Base-by-base conservation (phyloP, 2,888 invertebrate genomes). In the Nipponacmea schrenckii region DNA sequence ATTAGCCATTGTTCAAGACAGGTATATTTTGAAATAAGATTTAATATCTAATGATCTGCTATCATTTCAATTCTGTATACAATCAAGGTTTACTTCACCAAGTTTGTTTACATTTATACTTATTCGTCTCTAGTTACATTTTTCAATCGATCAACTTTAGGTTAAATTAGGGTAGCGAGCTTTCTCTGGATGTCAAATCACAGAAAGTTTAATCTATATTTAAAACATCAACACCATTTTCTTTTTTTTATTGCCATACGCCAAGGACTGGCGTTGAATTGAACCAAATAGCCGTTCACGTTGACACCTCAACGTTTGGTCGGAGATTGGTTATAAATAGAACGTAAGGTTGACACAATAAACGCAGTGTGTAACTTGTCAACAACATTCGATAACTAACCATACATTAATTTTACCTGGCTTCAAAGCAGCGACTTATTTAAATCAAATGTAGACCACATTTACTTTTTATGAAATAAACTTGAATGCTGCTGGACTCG, bases 41-140 rank as follows among this genome's bases (percentile, higher is more conserved):
- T 1, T 39, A 39, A 39, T 39, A 39, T 39, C 4, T 10, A 39
- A 39, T 39, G 10, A 39, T 39, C 39, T 39, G 39, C 39, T 39
- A 39, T 39, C 39, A 39, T 39, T 39, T 39, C 10, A 8, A 39
- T 39, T 39, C 3, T 39, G 39, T 39, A 39, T 39, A 39, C 39
- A 39, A 39, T 10, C 39, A 8, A 39, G 39, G 39, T 39, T 56
- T 24, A 56, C 12, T 56, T 56, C 56, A 20, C 56, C 20, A 20
- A 24, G 20, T 56, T 56, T 24, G 56, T 56, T 56, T 56, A 56
- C 56, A 56, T 56, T 56, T 56, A 20, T 56, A 56, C 56, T 56
- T 56, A 56, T 24, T 24, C 20, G 56, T 56, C 56, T 56, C 56
- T 10, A 24, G 56, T 56, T 56, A 56, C 56, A 56, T 24, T 56